phyloP scores from a whole-genome alignment of 1,140 invertebrate species.

The Trissolcus basalis region DNA sequence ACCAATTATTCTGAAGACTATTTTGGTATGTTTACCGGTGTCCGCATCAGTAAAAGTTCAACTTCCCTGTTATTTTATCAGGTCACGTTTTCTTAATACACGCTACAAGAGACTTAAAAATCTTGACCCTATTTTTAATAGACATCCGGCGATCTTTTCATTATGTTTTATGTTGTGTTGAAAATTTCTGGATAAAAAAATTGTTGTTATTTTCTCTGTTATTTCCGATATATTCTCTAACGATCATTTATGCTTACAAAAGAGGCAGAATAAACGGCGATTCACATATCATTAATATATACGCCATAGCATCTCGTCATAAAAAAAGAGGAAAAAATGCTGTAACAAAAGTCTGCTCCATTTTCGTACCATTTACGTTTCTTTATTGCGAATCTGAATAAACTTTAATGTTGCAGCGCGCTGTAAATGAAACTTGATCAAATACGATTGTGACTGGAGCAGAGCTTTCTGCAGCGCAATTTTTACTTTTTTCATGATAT shows the following conservation, averaged over 20 bases:
- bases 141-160: slow-evolving; percentile 43
- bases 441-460: slow-evolving; percentile 35
- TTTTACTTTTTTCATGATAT: slow-evolving; percentile 23
- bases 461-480: slow-evolving; percentile 32
- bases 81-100: slow-evolving; percentile 46
- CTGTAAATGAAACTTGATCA: slow-evolving; percentile 47
- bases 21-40: slow-evolving; percentile 37
- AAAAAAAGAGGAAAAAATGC: too few relatives aligned
- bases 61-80: slow-evolving; percentile 48
- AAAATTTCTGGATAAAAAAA: too few relatives aligned
- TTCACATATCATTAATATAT: too few relatives aligned
- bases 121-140: slow-evolving; percentile 51
- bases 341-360: slow-evolving; percentile 43
- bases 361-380: slow-evolving; percentile 41
- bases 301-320: too few relatives aligned
- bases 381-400: slow-evolving; percentile 35
- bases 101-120: slow-evolving; percentile 43
- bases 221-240: too few relatives aligned
- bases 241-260: too few relatives aligned
- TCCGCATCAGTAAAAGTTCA: slow-evolving; percentile 29
- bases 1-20: slow-evolving; percentile 22
- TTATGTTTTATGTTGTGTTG: slow-evolving; percentile 38
- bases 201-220: too few relatives aligned
- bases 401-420: slow-evolving; percentile 37
- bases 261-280: too few relatives aligned